A percentile compares a stretch with the other conserved stretches of the same genome.
Evolutionary conservation across 2,113 vertebrate species (phyloP).

Genomic region (Carollia perspicillata): DNA sequence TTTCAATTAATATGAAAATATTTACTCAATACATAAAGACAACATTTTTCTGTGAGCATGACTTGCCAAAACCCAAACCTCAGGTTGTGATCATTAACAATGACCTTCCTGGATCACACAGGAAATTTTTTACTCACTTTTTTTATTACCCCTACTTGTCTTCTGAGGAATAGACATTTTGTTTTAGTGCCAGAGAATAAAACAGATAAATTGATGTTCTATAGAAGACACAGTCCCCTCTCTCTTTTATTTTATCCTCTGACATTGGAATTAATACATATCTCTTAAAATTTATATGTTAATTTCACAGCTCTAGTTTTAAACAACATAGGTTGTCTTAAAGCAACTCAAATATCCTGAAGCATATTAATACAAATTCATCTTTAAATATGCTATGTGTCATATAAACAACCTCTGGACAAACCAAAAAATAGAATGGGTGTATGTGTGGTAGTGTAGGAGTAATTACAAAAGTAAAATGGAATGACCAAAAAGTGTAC

Average conservation of each 20-base stretch:
- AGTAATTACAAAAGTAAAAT: not conserved
- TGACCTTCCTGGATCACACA: not conserved
- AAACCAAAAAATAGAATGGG: not conserved
- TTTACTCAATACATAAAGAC: not conserved
- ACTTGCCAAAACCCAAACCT: not conserved
- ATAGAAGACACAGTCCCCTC: not conserved
- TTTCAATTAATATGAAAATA: constrained; percentile 38
- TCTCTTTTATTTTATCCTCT: constrained; percentile 15
- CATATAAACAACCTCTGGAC: not conserved
- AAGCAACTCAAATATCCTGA: not conserved
- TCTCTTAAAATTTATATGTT: not conserved
- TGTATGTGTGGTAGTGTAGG: not conserved
- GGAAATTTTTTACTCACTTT: not conserved
- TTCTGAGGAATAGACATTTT: constrained; percentile 15
- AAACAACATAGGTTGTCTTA: not conserved
- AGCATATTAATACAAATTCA: not conserved
- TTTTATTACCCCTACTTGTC: not conserved
- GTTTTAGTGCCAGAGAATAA: not conserved
- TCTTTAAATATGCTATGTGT: not conserved
- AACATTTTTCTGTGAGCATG: constrained; percentile 46
- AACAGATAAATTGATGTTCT: not conserved
- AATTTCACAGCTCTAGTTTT: not conserved
- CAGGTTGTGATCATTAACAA: constrained; percentile 9
- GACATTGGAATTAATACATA: not conserved
- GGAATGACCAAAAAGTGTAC: not conserved